Percentiles rank a stretch among this genome's conserved stretches.
Evolutionary conservation across 2,113 vertebrate genomes (phyloP).

Genomic region (Illadopsis cleaveri): DNA sequence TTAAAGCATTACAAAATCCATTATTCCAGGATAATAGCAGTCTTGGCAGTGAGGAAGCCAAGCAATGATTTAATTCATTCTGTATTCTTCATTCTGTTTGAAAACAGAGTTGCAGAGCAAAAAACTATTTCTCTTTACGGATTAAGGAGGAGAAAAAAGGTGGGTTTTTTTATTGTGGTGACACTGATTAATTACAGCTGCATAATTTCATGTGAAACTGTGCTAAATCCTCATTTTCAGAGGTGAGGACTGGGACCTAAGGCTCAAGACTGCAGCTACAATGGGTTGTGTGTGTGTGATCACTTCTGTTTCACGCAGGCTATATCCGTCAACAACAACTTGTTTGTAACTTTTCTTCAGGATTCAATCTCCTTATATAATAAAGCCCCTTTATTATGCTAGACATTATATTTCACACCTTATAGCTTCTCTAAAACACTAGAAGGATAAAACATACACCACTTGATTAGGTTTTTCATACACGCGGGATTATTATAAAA

Average conservation of each 20-base stretch:
- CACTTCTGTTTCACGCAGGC: rapidly evolving
- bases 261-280: not conserved
- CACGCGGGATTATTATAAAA: not conserved
- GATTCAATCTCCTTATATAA: not conserved
- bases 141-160: not conserved
- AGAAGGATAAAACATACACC: not conserved
- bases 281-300: not conserved
- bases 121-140: not conserved
- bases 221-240: not conserved
- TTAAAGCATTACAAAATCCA: not conserved
- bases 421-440: not conserved
- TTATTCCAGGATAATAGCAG: not conserved
- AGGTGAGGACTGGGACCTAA: not conserved
- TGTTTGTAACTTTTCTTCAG: not conserved
- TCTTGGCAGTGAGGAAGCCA: not conserved
- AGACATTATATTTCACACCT: not conserved
- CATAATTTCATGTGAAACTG: not conserved
- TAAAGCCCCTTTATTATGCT: not conserved
- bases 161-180: not conserved
- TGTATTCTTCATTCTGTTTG: not conserved
- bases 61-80: not conserved
- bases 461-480: not conserved
- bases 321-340: not conserved
- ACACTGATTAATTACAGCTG: not conserved
- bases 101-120: not conserved